phyloP scores from a whole-genome alignment of 2,113 vertebrate species.

The Erythrocercus mccallii region DNA sequence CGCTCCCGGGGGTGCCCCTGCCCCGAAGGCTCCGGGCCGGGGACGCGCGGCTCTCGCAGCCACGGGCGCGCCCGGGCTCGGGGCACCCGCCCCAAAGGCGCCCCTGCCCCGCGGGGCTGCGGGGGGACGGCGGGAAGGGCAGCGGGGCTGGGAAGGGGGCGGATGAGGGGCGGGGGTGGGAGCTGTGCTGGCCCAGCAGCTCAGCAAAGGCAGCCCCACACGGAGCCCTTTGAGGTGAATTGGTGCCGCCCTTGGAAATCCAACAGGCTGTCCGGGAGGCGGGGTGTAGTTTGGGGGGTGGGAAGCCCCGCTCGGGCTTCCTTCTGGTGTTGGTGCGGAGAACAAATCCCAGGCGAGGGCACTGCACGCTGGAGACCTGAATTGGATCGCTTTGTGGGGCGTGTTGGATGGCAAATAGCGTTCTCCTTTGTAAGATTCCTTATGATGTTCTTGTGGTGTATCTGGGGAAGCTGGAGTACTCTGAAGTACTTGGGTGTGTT shows the following conservation, averaged over 20 bases:
- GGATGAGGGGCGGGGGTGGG: too few relatives aligned
- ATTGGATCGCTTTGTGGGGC: fast-evolving
- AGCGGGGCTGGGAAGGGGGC: background rate
- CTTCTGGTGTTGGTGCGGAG: fast-evolving
- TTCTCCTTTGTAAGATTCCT: fast-evolving
- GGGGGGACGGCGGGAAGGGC: background rate
- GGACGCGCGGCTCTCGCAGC: background rate
- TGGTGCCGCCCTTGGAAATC: background rate
- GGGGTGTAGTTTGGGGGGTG: fast-evolving
- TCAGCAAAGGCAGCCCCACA: fast-evolving
- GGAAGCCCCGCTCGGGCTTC: fast-evolving
- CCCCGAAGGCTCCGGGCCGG: background rate
- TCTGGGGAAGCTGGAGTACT: background rate
- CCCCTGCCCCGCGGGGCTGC: too few relatives aligned
- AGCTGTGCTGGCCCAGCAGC: background rate
- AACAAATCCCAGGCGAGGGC: fast-evolving
- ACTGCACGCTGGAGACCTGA: fast-evolving
- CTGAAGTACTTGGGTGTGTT: background rate
- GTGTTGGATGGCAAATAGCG: background rate
- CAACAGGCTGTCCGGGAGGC: background rate
- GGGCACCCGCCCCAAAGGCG: background rate
- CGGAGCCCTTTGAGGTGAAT: too few relatives aligned
- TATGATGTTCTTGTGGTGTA: fast-evolving
- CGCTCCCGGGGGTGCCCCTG: too few relatives aligned
- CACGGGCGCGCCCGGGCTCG: background rate